Evolutionary conservation across 1,140 invertebrate species (phyloP), one percentile per base, ranked within the genome.

Genomic region (Caenorhabditis briggsae): DNA sequence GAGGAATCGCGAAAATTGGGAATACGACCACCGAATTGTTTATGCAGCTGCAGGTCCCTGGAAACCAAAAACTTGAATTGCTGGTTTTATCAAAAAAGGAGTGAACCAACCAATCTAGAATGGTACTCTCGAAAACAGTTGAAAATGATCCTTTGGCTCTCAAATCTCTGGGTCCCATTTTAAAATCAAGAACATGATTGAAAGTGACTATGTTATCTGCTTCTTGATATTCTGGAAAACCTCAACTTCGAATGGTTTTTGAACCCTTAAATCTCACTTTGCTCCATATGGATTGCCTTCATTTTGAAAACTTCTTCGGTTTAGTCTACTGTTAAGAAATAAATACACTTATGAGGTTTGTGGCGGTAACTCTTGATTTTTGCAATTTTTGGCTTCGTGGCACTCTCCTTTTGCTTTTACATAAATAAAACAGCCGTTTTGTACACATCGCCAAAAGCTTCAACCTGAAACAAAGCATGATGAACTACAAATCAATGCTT

Each of bases 261-360:
- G 25, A 33, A 33, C 33, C 1, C 33, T 33, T 11, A 41, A 33
- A 2, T 1, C 25, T 48, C 23, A 74, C 65, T 74, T 74, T 74
- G 65, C 18, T 74, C 65, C 65, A 74, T 74, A 20, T 74, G 65
- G 16, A 74, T 74, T 18, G 65, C 65, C 23, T 74, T 74, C 65
- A 74, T 74, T 74, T 48, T 74, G 65, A 74, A 74, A 41, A 59
- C 7, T 20, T 59, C 33, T 41, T 5, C 50, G 9, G 50, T 53
- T 53, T 53, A 2, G 50, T 2, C 33, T 33, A 33, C 33, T 33
- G 33, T 1, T 33, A 2, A 33, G 33, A 33, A 33, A 33, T 33
- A 33, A 33, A 33, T 33, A 33, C 1, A 33, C 33, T 33, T 33
- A 33, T 33, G 33, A 33, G 33, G 33, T n/a, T n/a, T n/a, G n/a